phyloP scores from a whole-genome alignment of 2,797 vertebrate species.

The Percopsis omiscomaycus region DNA sequence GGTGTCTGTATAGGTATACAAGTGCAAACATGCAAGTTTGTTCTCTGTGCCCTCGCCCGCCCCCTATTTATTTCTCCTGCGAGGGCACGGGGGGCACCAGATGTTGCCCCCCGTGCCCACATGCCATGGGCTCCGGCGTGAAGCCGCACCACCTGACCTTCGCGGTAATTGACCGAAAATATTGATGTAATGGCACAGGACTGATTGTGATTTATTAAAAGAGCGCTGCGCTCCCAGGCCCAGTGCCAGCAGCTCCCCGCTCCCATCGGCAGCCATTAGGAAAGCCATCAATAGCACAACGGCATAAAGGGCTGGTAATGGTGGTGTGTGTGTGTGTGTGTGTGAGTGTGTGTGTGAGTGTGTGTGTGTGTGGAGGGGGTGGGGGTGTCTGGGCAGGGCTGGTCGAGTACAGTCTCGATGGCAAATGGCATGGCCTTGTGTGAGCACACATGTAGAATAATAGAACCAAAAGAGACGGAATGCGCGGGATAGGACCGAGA shows the following conservation, averaged over 20 bases:
- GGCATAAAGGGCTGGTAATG: constrained; percentile 94
- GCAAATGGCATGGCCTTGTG: constrained; percentile 82
- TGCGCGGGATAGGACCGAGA: constrained; percentile 10
- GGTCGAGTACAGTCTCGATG: constrained; percentile 82
- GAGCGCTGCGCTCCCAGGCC: constrained; percentile 89
- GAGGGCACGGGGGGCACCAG: constrained; percentile 78
- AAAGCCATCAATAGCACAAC: constrained; percentile 97
- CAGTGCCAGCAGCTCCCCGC: constrained; percentile 93
- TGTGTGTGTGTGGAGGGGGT: background rate
- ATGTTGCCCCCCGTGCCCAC: constrained; percentile 86
- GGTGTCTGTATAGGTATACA: constrained; percentile 48
- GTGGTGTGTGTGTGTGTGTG: constrained; percentile 84
- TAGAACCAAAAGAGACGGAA: constrained; percentile 55
- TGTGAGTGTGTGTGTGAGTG: background rate
- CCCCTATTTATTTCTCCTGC: constrained; percentile 31
- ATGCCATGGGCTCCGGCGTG: constrained; percentile 83
- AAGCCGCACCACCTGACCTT: constrained; percentile 94
- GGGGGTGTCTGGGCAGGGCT: constrained; percentile 62
- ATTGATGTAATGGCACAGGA: constrained; percentile 99
- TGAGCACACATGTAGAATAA: constrained; percentile 63
- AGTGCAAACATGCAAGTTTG: constrained; percentile 38
- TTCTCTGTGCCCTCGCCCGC: constrained; percentile 9
- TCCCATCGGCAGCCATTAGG: constrained; percentile 97
- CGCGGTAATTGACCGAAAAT: constrained; percentile 99
- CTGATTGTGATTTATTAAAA: constrained; percentile 99